Percentiles rank a stretch among this genome's conserved stretches.
Conservation (phyloP, 2,113 vertebrate genomes). For the Sebastes schlegelii region DNA sequence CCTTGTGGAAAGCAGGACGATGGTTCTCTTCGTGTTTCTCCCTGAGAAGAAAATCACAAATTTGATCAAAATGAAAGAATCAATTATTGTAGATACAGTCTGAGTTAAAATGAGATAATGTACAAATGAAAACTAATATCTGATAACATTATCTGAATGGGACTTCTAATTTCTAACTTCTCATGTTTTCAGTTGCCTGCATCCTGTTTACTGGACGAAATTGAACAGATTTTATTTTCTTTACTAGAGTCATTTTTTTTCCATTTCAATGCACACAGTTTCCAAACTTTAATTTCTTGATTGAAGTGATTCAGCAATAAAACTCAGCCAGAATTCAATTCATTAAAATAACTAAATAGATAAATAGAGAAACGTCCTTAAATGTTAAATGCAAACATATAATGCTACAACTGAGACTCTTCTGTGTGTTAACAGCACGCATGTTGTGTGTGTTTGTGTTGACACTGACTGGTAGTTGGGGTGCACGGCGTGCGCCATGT, state of each 20-base stretch:
- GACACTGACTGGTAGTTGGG: slow-evolving; percentile 95
- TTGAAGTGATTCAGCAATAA: no score
- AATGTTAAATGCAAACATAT: background rate
- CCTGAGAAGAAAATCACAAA: slow-evolving; percentile 73
- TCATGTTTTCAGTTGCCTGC: no score
- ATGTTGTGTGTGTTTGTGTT: no score
- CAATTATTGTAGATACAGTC: background rate
- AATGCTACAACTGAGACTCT: background rate
- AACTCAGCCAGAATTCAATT: no score
- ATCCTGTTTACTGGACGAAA: background rate
- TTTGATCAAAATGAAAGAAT: background rate
- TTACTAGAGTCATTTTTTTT: no score
- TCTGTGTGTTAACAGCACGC: background rate
- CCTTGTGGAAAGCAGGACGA: slow-evolving; percentile 95
- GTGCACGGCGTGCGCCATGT: slow-evolving; percentile 97
- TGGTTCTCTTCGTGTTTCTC: slow-evolving; percentile 99
- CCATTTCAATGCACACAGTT: no score
- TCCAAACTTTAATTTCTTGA: background rate
- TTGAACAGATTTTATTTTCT: no score
- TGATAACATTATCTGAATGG: background rate
- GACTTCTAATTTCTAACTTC: background rate
- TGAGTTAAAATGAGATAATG: background rate
- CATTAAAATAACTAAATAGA: no score
- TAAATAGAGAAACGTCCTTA: no score
- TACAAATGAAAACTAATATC: background rate